Base-by-base conservation (phyloP, 2,797 vertebrate genomes). In the Rhynchotus rufescens region DNA sequence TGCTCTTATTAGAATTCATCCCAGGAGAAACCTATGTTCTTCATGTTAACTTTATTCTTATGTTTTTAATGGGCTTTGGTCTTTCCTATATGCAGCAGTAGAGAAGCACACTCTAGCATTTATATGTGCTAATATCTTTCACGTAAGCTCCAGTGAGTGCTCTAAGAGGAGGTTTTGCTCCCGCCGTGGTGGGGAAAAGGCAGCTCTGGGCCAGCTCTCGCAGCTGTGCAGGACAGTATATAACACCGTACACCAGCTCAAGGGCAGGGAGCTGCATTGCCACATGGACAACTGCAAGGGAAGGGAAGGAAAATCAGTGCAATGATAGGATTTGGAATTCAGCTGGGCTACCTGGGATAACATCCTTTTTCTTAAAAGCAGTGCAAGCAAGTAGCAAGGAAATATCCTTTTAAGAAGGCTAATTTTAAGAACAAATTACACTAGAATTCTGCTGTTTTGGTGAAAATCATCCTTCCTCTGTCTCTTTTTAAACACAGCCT, bases 191-290 rank as follows among this genome's bases (percentile, higher is more conserved):
- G 67, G 40, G 51, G 36, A 52, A 26, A 19, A 71, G 49, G 34
- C 34, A 40, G 25, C 49, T 40, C 67, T 23, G 26, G 67, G 26
- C 34, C 19, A 30, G 49, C 30, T 0, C 0, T 17, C 54, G 62
- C 26, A 47, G 13, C 5, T 42, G 17, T 26, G 38, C 42, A 32
- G 15, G n/a, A 20, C 9, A 68, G 5, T 66, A 42, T 19, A 10
- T 30, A 54, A 4, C 36, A 16, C 38, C 38, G 38, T 10, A 30
- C 32, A 19, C 21, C 26, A 30, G 26, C 45, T 68, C 12, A 8
- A 21, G 7, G 9, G 3, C 0, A 0, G n/a, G 47, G 25, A 67
- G 12, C 15, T 74, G 65, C 15, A 30, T 32, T 75, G 25, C 60
- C n/a, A 9, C 1, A 5, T 23, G 52, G 5, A 8, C 25, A 28